Conservation (phyloP, 2,113 vertebrate species). For the Prochilodus magdalenae region DNA sequence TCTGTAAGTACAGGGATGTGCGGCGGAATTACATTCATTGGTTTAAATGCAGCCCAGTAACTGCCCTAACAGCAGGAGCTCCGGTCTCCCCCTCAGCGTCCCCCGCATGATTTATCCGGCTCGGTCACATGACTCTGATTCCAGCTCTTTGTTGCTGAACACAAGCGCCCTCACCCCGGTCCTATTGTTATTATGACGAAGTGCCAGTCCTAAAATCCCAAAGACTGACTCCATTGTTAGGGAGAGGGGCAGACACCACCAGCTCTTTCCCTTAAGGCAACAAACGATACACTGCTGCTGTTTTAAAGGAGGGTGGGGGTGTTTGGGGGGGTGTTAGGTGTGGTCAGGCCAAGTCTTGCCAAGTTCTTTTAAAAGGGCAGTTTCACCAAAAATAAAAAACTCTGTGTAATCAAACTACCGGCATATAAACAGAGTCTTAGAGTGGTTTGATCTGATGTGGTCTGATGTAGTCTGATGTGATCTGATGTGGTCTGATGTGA, state of each 20-base stretch:
- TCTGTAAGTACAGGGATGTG: no score
- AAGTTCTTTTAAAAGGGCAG: neutral
- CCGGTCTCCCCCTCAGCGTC: neutral
- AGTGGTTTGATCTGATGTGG: no score
- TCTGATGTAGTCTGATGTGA: no score
- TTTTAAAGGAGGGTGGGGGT: neutral
- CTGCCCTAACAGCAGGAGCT: neutral
- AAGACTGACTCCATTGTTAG: slow-evolving; percentile 6
- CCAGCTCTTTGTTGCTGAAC: neutral
- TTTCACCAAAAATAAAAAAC: no score
- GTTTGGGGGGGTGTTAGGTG: no score
- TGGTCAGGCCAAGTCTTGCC: neutral
- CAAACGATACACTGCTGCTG: neutral
- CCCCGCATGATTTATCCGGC: neutral
- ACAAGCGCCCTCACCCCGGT: neutral
- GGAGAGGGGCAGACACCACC: neutral
- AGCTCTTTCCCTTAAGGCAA: neutral
- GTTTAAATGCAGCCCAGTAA: neutral
- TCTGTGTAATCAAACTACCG: no score
- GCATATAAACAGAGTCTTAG: no score
- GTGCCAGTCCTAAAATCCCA: neutral
- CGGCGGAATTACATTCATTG: no score
- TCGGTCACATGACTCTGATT: neutral
- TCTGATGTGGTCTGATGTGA: no score
- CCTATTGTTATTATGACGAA: neutral